A percentile compares a stretch with the other conserved stretches of the same genome.
Evolutionary conservation across 92 coral and sea anemone genomes (phyloP).

Genomic region (Galaxea fascicularis): DNA sequence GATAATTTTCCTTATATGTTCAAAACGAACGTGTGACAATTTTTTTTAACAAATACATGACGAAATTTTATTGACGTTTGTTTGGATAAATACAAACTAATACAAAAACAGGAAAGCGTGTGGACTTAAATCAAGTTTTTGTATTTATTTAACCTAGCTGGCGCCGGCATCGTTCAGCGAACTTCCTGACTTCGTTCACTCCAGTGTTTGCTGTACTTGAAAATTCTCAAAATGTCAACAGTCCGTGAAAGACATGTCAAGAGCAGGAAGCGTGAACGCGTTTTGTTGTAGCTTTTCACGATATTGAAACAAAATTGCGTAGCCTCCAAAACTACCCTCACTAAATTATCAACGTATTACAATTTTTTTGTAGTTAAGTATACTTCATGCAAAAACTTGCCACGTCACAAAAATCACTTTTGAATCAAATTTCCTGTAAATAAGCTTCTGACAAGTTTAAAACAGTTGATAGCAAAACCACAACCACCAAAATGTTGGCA

Average conservation of each 20-base stretch:
- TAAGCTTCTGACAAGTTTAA: not conserved
- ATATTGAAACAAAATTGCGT: too few relatives aligned
- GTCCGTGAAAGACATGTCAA: not conserved
- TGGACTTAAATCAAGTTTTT: not conserved
- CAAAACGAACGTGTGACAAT: not conserved
- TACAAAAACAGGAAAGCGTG: slow-evolving; percentile 16
- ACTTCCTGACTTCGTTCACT: not conserved
- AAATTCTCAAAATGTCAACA: not conserved
- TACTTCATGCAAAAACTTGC: too few relatives aligned
- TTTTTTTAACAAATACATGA: too few relatives aligned
- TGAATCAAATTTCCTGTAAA: too few relatives aligned
- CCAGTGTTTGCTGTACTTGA: slow-evolving; percentile 3
- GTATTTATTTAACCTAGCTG: slow-evolving; percentile 17
- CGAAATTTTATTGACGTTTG: not conserved
- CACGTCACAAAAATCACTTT: too few relatives aligned
- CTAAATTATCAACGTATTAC: too few relatives aligned
- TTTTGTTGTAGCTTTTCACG: too few relatives aligned
- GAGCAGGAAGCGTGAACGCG: not conserved
- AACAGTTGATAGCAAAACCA: not conserved
- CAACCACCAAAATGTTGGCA: not conserved
- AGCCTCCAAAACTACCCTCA: too few relatives aligned
- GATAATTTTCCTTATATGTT: not conserved
- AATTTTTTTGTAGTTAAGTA: too few relatives aligned
- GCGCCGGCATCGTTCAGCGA: not conserved
- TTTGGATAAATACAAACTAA: not conserved